Conservation (phyloP, 2,113 vertebrate genomes). For the Ciconia maguari region DNA sequence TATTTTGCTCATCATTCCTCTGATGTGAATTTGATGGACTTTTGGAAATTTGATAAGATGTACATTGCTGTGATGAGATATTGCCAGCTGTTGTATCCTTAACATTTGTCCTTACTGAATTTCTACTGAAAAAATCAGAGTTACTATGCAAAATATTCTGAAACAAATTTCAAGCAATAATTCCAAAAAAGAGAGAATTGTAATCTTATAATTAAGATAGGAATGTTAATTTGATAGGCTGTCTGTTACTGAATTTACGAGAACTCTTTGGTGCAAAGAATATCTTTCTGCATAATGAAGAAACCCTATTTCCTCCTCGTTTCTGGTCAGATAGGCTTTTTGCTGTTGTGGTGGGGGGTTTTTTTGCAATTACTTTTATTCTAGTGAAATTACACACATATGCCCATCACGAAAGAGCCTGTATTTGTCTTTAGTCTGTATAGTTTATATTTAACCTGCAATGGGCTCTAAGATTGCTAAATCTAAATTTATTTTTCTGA, state of each 20-base stretch:
- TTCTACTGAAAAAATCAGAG: background rate
- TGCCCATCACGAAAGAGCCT: background rate
- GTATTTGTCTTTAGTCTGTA: background rate
- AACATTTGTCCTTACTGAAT: background rate
- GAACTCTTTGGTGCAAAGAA: background rate
- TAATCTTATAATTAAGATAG: background rate
- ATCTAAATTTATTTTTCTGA: background rate
- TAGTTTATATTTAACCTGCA: background rate
- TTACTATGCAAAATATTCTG: background rate
- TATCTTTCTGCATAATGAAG: background rate
- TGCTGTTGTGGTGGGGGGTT: background rate
- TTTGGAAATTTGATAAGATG: background rate
- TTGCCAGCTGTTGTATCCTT: background rate
- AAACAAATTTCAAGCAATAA: background rate
- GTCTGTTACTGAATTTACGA: background rate
- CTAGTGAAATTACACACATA: background rate
- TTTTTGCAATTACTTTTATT: background rate
- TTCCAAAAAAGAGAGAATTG: background rate
- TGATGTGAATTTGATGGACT: background rate
- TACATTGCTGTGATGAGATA: background rate
- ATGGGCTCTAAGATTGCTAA: background rate
- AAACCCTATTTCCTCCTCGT: background rate
- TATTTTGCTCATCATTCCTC: background rate
- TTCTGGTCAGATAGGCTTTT: background rate
- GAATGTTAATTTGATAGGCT: background rate